phyloP scores from a whole-genome alignment of 2,797 vertebrate genomes.

The Dipus sagitta region DNA sequence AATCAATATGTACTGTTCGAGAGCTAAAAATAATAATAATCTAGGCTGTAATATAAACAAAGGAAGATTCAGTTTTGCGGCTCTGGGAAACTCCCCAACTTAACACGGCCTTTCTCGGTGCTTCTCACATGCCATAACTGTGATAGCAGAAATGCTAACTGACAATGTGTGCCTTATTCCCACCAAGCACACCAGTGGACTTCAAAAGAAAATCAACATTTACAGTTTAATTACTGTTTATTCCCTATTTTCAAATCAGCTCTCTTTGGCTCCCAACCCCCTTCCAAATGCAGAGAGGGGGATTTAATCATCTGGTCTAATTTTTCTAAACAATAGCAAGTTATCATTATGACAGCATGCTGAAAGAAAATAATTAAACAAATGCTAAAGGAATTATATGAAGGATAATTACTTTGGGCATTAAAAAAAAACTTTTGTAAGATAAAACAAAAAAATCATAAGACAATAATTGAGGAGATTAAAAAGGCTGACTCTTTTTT shows the following conservation, averaged over 20 bases:
- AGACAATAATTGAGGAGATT: constrained; percentile 22
- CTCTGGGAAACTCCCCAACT: constrained; percentile 77
- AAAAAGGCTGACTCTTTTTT: constrained; percentile 22
- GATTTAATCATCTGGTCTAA: constrained; percentile 73
- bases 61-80: constrained; percentile 63
- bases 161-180: constrained; percentile 76
- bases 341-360: constrained; percentile 60
- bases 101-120: background rate
- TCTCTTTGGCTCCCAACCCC: constrained; percentile 53
- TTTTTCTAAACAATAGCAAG: constrained; percentile 78
- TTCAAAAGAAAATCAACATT: constrained; percentile 80
- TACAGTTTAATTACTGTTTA: constrained; percentile 75
- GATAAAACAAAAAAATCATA: constrained; percentile 40
- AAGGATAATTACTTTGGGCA: constrained; percentile 8
- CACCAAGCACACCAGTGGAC: constrained; percentile 65
- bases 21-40: background rate
- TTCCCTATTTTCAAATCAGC: constrained; percentile 70
- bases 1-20: constrained; percentile 71
- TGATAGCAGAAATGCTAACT: constrained; percentile 46
- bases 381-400: constrained; percentile 14
- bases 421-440: constrained; percentile 9
- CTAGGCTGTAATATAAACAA: constrained; percentile 78
- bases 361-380: constrained; percentile 66
- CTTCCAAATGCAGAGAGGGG: constrained; percentile 55
- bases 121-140: constrained; percentile 56